These are phyloP conservation scores for Aldabrachelys gigantea DNA, from an alignment of 2,113 vertebrate genomes.

Conservation along the genomic window DNA sequence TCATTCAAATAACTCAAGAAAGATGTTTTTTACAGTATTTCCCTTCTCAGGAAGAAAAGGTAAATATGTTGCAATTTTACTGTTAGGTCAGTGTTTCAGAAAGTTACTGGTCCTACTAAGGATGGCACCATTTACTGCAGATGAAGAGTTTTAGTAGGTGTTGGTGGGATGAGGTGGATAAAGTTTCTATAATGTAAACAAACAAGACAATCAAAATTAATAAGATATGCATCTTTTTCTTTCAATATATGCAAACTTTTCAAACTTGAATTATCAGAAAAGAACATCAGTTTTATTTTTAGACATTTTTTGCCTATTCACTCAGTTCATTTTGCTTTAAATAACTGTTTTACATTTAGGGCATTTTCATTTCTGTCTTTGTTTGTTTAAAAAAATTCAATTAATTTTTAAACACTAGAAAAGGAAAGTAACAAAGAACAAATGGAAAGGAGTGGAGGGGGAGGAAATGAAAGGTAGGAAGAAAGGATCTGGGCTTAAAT, in stretches of 20 bases:
- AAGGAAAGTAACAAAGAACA: neutral
- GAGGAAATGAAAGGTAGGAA: neutral
- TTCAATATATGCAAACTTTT: neutral
- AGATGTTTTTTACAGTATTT: neutral
- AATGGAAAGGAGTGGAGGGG: neutral
- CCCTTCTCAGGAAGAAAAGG: neutral
- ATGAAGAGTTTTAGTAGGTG: neutral
- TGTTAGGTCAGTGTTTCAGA: fast-evolving
- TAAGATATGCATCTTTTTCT: fast-evolving
- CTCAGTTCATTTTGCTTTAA: neutral
- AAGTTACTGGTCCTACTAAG: neutral
- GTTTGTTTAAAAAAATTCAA: neutral
- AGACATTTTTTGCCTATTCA: neutral
- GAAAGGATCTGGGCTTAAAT: neutral
- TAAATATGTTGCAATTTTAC: neutral
- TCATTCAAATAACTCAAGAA: neutral
- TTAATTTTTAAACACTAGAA: neutral
- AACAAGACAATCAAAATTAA: neutral
- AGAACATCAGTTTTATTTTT: neutral
- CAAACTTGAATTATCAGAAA: neutral
- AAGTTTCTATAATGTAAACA: too few relatives aligned
- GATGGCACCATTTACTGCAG: neutral
- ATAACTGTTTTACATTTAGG: neutral
- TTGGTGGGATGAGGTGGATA: neutral
- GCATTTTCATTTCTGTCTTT: neutral